A percentile compares a stretch with the other conserved stretches of the same genome.
Evolutionary conservation across 2,888 invertebrate species (phyloP).

Genomic region (Watsonalla cultraria): DNA sequence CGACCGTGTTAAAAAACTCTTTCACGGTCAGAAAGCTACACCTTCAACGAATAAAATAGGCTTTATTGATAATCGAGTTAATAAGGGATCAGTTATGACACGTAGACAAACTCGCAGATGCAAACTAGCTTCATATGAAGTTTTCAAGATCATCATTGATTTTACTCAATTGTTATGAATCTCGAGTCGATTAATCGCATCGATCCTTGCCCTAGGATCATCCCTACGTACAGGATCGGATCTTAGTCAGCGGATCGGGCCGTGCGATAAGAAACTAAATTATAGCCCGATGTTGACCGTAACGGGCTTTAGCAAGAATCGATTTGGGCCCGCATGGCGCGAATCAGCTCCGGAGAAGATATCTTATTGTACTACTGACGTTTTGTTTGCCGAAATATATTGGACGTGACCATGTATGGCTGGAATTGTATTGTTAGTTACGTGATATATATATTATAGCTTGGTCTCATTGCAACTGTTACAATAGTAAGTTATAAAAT

Average conservation of each 20-base stretch:
- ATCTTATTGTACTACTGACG: conserved; percentile 11
- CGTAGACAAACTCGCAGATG: too few relatives aligned
- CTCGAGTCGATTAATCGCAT: not conserved
- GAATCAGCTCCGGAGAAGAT: conserved; percentile 25
- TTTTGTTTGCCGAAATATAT: conserved; percentile 15
- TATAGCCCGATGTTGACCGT: conserved; percentile 59
- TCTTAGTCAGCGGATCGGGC: conserved; percentile 59
- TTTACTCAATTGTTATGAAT: too few relatives aligned
- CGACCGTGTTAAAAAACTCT: too few relatives aligned
- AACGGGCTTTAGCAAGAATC: conserved; percentile 23
- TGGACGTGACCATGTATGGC: not conserved
- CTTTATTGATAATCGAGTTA: too few relatives aligned
- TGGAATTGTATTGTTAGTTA: not conserved
- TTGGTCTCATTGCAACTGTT: not conserved
- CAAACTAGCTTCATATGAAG: too few relatives aligned
- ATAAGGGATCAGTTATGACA: too few relatives aligned
- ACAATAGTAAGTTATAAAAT: too few relatives aligned
- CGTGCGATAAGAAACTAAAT: conserved; percentile 62
- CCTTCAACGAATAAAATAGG: too few relatives aligned
- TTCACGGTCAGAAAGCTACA: too few relatives aligned
- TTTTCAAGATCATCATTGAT: too few relatives aligned
- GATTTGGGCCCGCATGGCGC: conserved; percentile 33
- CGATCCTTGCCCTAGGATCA: not conserved
- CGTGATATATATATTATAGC: not conserved
- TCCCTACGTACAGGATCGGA: conserved; percentile 30